Conservation (phyloP, 2,113 vertebrate genomes). For the Lophura nycthemera region DNA sequence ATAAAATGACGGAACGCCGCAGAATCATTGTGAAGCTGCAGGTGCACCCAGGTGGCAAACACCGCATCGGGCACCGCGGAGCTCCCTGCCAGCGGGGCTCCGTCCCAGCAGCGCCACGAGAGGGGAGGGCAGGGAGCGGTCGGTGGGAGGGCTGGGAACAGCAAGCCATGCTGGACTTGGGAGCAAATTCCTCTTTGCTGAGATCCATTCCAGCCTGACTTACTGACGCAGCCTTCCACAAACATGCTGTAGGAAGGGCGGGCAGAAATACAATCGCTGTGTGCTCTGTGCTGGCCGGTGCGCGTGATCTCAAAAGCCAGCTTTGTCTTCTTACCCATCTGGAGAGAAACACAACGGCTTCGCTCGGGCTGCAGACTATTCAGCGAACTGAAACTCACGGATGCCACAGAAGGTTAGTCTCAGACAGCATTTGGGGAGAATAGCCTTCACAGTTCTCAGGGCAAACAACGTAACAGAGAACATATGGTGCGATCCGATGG, state of each 20-base stretch:
- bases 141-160: background rate
- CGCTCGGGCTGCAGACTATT: constrained; percentile 23
- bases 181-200: constrained; percentile 28
- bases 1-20: rapidly evolving
- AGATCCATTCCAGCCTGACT: constrained; percentile 9
- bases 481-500: background rate
- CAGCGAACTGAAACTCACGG: constrained; percentile 35
- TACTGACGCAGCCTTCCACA: background rate
- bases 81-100: background rate
- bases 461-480: constrained; percentile 25
- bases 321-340: constrained; percentile 41
- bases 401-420: constrained; percentile 42
- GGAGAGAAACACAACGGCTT: background rate
- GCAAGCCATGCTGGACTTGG: background rate
- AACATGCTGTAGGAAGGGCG: background rate
- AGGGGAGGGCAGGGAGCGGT: background rate
- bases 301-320: constrained; percentile 27
- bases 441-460: background rate
- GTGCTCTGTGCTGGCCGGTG: background rate
- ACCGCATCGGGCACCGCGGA: background rate
- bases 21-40: background rate
- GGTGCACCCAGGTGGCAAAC: background rate
- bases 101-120: background rate
- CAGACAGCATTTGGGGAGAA: constrained; percentile 10
- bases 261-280: background rate